Base-by-base conservation (phyloP, 2,888 invertebrate species). In the Muschampia plurimacula region DNA sequence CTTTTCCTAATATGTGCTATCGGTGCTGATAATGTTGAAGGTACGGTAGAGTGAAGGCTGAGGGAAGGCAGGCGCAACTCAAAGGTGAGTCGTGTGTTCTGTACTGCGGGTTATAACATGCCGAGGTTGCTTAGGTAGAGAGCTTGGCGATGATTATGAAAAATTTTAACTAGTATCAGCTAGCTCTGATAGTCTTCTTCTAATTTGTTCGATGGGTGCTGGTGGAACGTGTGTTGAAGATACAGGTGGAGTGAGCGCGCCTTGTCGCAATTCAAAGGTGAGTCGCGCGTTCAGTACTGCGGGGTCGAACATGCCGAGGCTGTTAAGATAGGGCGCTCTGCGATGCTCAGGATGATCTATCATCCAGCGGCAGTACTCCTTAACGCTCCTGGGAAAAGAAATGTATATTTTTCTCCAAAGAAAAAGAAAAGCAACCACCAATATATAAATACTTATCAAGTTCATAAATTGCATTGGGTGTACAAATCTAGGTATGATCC, bases 331-430 rank as follows among this genome's bases (percentile, higher is more conserved):
- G 3, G 93, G 92, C 1, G 96, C 95, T 3, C 95, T 90, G 22
- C 90, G 87, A 73, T 95, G 84, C 72, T 95, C 93, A 0, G 95
- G 95, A 80, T 95, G 95, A 2, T 94, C 90, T 49, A 94, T 91
- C 86, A 95, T 92, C 92, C 95, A 95, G 70, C 95, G 92, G 75
- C 95, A 95, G 77, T 95, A 96, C 70, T 95, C 95, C 78, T 93
- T 93, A 0, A 95, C 96, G 67, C 95, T 95, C 79, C 95, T 95
- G 85, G 52, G 52, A 2, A 52, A 15, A 52, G 3, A 52, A 2
- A n/a, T 49, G 2, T 44, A 41, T 41, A 41, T 41, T 41, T 3
- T 7, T 41, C 41, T 1, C 3, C 41, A 41, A 41, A 41, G 3
- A 44, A 10, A 12, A 44, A 10, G 10, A 44, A 39, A 39, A 39